These are phyloP conservation scores for Pseudotriccus pelzelni DNA, from an alignment of 2,797 vertebrate species.

Conservation along the genomic window DNA sequence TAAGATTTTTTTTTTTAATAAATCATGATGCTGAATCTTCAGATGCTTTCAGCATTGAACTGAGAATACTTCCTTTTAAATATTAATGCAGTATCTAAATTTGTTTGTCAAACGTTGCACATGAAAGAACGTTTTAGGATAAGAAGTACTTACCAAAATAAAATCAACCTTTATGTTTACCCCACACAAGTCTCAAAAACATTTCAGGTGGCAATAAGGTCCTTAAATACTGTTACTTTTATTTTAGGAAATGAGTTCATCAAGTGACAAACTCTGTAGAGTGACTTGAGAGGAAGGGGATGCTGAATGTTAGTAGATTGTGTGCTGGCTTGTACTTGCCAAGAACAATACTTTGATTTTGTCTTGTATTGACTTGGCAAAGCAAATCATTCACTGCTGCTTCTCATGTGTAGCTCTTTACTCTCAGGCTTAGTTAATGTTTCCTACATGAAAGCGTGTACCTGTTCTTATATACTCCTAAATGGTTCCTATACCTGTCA, in stretches of 20 bases:
- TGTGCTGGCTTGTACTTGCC: neutral
- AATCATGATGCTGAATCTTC: constrained; percentile 85
- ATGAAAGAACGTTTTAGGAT: constrained; percentile 73
- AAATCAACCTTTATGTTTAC: constrained; percentile 35
- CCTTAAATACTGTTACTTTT: neutral
- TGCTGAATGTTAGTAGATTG: neutral
- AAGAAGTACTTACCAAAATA: constrained; percentile 37
- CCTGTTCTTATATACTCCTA: neutral
- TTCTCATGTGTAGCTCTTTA: neutral
- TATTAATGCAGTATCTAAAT: constrained; percentile 81
- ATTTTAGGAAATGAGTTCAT: constrained; percentile 19
- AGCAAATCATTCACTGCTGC: neutral
- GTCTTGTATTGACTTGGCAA: neutral
- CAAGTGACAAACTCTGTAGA: neutral
- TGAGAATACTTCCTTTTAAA: constrained; percentile 87
- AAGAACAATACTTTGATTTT: neutral
- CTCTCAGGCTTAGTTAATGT: neutral
- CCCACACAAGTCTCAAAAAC: neutral
- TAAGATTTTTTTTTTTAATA: constrained; percentile 73
- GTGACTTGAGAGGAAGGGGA: neutral
- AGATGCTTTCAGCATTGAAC: constrained; percentile 84
- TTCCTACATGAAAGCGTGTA: neutral
- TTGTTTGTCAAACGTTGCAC: constrained; percentile 71
- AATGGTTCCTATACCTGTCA: neutral
- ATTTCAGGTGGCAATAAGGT: neutral